These are phyloP conservation scores for Drosophila bocqueti DNA, from an alignment of 1,140 invertebrate species.

Conservation along the genomic window DNA sequence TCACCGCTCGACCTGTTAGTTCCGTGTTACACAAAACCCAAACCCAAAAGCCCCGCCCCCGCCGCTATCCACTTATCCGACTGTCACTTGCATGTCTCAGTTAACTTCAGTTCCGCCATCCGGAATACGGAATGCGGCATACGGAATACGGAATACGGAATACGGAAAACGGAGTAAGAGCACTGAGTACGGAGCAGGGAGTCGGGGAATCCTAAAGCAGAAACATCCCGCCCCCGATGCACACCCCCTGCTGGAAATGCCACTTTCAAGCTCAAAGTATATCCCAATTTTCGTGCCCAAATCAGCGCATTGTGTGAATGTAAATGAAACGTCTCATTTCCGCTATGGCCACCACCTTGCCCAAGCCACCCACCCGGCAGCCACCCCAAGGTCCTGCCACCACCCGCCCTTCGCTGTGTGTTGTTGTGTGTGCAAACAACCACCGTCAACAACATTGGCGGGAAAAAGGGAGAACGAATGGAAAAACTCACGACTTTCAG, in stretches of 20 bases:
- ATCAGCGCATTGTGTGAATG: conserved; percentile 74
- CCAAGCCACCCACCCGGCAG: conserved; percentile 9
- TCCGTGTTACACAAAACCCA: conserved; percentile 7
- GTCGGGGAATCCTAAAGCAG: background rate
- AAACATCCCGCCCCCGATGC: background rate
- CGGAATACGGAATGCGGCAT: conserved; percentile 36
- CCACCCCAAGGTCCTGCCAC: conserved; percentile 16
- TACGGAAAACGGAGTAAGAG: background rate
- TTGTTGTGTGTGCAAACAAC: conserved; percentile 45
- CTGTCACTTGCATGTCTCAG: conserved; percentile 72
- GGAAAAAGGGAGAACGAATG: conserved; percentile 10
- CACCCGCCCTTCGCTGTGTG: conserved; percentile 22
- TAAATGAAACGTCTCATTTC: conserved; percentile 83
- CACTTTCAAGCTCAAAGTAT: conserved; percentile 43
- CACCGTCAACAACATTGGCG: conserved; percentile 37
- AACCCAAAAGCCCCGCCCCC: background rate
- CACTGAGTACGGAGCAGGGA: background rate
- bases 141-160: conserved; percentile 13
- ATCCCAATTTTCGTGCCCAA: conserved; percentile 52
- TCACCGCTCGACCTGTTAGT: conserved; percentile 56
- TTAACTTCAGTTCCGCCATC: conserved; percentile 30
- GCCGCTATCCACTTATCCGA: conserved; percentile 47
- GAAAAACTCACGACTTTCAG: background rate
- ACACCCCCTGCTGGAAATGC: conserved; percentile 9
- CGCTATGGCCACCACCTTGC: conserved; percentile 61